phyloP scores from a whole-genome alignment of 2,888 invertebrate species.

The Tolmerus cingulatus region DNA sequence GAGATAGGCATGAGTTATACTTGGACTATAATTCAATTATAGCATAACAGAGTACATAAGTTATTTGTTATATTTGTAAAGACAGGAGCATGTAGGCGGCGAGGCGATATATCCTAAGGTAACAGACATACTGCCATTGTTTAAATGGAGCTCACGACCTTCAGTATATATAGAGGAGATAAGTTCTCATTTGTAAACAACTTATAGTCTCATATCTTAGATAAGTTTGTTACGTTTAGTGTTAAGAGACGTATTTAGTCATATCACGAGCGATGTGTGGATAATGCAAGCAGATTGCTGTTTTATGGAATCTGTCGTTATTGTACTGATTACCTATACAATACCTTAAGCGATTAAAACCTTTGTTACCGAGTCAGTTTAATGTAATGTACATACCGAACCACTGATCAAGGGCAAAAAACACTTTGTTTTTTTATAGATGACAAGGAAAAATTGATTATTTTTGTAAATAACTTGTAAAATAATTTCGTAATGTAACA shows the following conservation, averaged over 20 bases:
- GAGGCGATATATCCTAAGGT: constrained; percentile 15
- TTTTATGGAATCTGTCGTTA: constrained; percentile 31
- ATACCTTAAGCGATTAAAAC: constrained; percentile 7
- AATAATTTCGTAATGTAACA: constrained; percentile 29
- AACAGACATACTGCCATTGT: constrained; percentile 29
- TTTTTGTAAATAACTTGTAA: constrained; percentile 39
- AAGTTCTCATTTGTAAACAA: constrained; percentile 37
- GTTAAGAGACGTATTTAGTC: constrained; percentile 37
- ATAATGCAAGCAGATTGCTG: constrained; percentile 21
- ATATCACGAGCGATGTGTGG: constrained; percentile 34
- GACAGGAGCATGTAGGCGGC: neutral
- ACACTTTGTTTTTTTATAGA: constrained; percentile 18
- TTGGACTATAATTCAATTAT: constrained; percentile 38
- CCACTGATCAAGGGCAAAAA: neutral
- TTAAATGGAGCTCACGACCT: constrained; percentile 24
- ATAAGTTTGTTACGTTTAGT: constrained; percentile 47
- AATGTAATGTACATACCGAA: constrained; percentile 15
- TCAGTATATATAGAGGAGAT: constrained; percentile 26
- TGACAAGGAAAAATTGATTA: neutral
- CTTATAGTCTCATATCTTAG: constrained; percentile 47
- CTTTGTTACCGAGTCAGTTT: constrained; percentile 15
- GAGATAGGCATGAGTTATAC: constrained; percentile 31
- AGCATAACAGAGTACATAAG: constrained; percentile 25
- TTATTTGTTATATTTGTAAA: constrained; percentile 44
- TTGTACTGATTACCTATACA: constrained; percentile 35